These are phyloP conservation scores for Limenitis camilla DNA, from an alignment of 2,888 invertebrate species.

Conservation along the genomic window DNA sequence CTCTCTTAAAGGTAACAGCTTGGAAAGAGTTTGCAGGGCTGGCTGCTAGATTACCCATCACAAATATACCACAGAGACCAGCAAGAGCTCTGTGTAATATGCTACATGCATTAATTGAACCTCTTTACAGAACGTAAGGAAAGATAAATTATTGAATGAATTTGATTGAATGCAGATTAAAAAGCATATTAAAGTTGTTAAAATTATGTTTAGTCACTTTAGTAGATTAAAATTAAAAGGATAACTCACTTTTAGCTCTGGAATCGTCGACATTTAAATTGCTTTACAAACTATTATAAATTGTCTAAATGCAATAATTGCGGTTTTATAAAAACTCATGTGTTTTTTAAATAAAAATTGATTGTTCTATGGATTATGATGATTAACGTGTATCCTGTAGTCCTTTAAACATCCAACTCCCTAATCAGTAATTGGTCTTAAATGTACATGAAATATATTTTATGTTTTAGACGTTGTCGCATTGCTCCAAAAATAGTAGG, in stretches of 20 bases:
- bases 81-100: constrained; percentile 85
- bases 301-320: no score
- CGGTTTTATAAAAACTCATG: no score
- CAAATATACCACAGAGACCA: constrained; percentile 84
- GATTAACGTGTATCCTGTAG: no score
- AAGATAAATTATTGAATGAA: neutral
- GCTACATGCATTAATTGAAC: constrained; percentile 89
- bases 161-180: neutral
- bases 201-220: neutral
- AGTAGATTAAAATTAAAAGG: no score
- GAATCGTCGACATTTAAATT: no score
- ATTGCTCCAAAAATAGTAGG: constrained; percentile 82
- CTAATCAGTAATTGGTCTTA: no score
- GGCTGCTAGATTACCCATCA: constrained; percentile 87
- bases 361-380: no score
- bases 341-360: no score
- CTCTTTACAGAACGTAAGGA: constrained; percentile 84
- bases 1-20: constrained; percentile 89
- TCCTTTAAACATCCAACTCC: no score
- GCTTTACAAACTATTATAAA: no score
- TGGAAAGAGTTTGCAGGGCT: constrained; percentile 91
- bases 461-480: constrained; percentile 78
- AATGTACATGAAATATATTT: neutral
- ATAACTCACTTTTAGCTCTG: no score
- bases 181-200: neutral